Conservation (phyloP, 2,797 vertebrate genomes). For the Chaetodon trifasciatus region DNA sequence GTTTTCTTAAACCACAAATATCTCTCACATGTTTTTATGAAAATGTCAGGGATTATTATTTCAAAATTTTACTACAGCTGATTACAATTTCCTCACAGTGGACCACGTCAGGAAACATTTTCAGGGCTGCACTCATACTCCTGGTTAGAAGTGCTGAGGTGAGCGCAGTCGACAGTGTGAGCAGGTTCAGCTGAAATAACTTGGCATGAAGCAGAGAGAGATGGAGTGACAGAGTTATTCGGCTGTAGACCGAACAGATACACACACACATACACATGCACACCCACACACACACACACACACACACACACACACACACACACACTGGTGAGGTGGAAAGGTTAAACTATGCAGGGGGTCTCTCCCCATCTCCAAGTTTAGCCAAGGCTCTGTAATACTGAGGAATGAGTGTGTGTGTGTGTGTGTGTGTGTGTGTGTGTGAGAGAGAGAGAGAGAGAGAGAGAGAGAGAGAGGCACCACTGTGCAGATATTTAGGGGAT, state of each 20-base stretch:
- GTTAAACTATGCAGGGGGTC: slow-evolving; percentile 55
- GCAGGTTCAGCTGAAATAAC: slow-evolving; percentile 49
- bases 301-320: slow-evolving; percentile 35
- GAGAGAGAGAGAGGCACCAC: slow-evolving; percentile 28
- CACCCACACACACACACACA: slow-evolving; percentile 31
- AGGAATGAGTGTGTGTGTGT: slow-evolving; percentile 35
- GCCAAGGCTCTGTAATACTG: slow-evolving; percentile 37
- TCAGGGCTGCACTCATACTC: not conserved
- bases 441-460: not conserved
- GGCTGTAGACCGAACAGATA: slow-evolving; percentile 2
- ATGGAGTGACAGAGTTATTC: slow-evolving; percentile 32
- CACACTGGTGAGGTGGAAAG: slow-evolving; percentile 47
- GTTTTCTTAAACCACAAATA: not conserved
- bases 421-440: slow-evolving; percentile 47
- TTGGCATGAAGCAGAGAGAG: slow-evolving; percentile 27
- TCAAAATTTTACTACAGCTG: not conserved
- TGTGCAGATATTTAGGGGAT: slow-evolving; percentile 52
- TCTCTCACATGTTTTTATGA: not conserved
- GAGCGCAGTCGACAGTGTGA: slow-evolving; percentile 29
- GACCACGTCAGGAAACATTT: not conserved
- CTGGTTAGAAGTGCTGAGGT: slow-evolving; percentile 16
- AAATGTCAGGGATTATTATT: not conserved
- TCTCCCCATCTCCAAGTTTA: slow-evolving; percentile 62
- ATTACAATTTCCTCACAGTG: not conserved
- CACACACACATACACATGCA: slow-evolving; percentile 27